phyloP scores from a whole-genome alignment of 1,140 invertebrate species.

The Drosophila arawakana region DNA sequence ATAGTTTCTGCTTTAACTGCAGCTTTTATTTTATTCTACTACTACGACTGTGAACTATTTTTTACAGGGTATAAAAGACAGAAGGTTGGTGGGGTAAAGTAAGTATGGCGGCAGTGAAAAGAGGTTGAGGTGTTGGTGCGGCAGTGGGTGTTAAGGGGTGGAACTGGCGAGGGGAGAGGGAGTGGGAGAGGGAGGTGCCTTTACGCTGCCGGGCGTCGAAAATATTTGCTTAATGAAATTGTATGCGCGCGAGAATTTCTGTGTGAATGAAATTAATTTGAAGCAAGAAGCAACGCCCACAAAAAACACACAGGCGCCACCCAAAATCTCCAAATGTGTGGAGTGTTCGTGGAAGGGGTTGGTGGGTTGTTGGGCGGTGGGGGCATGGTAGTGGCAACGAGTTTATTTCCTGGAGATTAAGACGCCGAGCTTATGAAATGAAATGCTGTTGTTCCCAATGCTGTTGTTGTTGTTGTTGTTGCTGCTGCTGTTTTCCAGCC shows the following conservation, averaged over 20 bases:
- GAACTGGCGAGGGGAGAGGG: not conserved
- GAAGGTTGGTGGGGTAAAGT: not conserved
- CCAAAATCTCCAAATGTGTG: conserved; percentile 5
- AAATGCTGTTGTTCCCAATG: conserved; percentile 49
- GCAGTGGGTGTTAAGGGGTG: not conserved
- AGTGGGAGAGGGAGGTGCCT: not conserved
- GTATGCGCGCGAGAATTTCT: conserved; percentile 80
- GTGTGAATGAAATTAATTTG: conserved; percentile 81
- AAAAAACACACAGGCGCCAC: not conserved
- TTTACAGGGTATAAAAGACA: conserved; percentile 22
- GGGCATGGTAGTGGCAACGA: conserved; percentile 50
- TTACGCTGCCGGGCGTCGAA: conserved; percentile 59
- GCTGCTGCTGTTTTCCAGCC: conserved; percentile 24
- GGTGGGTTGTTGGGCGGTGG: not conserved
- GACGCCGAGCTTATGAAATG: conserved; percentile 72
- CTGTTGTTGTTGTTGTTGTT: conserved; percentile 25
- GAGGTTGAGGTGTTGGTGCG: too few species aligned
- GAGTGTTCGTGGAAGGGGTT: not conserved
- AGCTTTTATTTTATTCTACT: too few species aligned
- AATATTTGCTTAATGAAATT: conserved; percentile 83
- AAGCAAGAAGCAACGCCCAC: conserved; percentile 58
- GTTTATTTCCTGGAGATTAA: conserved; percentile 73
- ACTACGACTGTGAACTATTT: not conserved
- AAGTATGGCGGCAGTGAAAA: not conserved
- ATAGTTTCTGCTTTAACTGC: too few species aligned